Conservation (phyloP, 2,113 vertebrate genomes). For the Leptobrachium leishanense region DNA sequence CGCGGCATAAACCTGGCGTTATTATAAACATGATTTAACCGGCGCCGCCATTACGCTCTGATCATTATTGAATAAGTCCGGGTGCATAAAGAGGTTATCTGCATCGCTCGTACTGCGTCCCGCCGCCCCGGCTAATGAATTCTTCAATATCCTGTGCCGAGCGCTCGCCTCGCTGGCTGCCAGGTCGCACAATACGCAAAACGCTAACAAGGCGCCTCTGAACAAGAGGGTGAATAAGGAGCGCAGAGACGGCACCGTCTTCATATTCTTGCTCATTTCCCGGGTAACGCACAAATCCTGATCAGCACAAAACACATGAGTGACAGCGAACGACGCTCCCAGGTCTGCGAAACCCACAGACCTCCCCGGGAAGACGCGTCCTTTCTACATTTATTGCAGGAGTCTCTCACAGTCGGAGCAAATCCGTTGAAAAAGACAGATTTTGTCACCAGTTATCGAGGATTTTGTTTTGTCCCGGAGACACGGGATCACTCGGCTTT, state of each 20-base stretch:
- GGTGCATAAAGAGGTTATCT: slow-evolving; percentile 67
- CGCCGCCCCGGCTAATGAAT: slow-evolving; percentile 63
- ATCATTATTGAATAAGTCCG: slow-evolving; percentile 77
- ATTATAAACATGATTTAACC: slow-evolving; percentile 84
- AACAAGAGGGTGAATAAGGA: slow-evolving; percentile 70
- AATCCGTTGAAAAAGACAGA: too few species aligned
- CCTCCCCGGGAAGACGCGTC: too few species aligned
- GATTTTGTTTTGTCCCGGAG: too few species aligned
- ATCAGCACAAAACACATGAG: too few species aligned
- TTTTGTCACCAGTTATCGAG: too few species aligned
- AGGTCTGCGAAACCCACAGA: too few species aligned
- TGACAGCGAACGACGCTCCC: too few species aligned
- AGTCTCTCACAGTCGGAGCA: too few species aligned
- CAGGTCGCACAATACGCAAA: slow-evolving; percentile 63
- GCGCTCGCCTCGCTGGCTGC: slow-evolving; percentile 63
- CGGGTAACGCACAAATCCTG: too few species aligned
- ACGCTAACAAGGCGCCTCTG: slow-evolving; percentile 65
- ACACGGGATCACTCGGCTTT: too few species aligned
- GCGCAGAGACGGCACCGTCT: slow-evolving; percentile 68
- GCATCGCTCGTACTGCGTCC: slow-evolving; percentile 59
- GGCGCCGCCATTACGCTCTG: slow-evolving; percentile 72
- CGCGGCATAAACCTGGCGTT: slow-evolving; percentile 72
- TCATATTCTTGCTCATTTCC: slow-evolving; percentile 58
- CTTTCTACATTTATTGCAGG: too few species aligned
- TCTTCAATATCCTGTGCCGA: slow-evolving; percentile 60